These are phyloP conservation scores for Tetramorium bicarinatum DNA, from an alignment of 2,888 invertebrate genomes.

Conservation along the genomic window DNA sequence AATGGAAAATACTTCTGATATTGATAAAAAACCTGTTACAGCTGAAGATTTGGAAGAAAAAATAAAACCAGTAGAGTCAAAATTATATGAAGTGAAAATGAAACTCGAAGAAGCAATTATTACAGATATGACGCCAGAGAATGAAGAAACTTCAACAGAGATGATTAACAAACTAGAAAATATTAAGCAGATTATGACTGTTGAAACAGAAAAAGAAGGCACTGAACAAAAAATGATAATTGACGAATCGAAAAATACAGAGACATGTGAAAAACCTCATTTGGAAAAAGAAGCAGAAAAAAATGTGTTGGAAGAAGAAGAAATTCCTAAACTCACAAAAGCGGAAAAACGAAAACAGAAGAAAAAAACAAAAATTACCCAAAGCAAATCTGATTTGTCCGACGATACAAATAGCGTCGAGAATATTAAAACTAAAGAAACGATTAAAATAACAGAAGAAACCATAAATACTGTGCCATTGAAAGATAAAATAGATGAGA, in stretches of 20 bases:
- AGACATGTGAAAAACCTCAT: not conserved
- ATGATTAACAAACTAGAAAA: slow-evolving; percentile 5
- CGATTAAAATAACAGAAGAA: slow-evolving; percentile 22
- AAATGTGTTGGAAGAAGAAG: not conserved
- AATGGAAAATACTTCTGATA: slow-evolving; percentile 55
- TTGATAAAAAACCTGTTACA: slow-evolving; percentile 48
- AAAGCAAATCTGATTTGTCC: slow-evolving; percentile 6
- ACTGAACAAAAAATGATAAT: not conserved
- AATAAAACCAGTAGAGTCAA: not conserved
- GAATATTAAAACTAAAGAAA: slow-evolving; percentile 19
- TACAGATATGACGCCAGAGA: not conserved
- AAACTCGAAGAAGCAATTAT: slow-evolving; percentile 8
- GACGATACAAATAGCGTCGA: not conserved
- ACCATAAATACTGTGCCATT: not conserved
- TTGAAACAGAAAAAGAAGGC: not conserved
- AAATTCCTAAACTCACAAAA: slow-evolving; percentile 68
- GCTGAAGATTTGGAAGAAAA: slow-evolving; percentile 16
- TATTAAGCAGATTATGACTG: not conserved
- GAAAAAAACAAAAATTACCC: slow-evolving; percentile 82
- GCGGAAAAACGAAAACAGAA: slow-evolving; percentile 82
- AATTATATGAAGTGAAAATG: slow-evolving; percentile 33
- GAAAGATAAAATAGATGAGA: not conserved
- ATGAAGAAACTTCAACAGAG: not conserved
- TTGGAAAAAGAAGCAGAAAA: not conserved
- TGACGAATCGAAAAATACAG: not conserved